These are phyloP conservation scores for Mactromeris polynyma DNA, from an alignment of 2,888 invertebrate species.

Conservation along the genomic window DNA sequence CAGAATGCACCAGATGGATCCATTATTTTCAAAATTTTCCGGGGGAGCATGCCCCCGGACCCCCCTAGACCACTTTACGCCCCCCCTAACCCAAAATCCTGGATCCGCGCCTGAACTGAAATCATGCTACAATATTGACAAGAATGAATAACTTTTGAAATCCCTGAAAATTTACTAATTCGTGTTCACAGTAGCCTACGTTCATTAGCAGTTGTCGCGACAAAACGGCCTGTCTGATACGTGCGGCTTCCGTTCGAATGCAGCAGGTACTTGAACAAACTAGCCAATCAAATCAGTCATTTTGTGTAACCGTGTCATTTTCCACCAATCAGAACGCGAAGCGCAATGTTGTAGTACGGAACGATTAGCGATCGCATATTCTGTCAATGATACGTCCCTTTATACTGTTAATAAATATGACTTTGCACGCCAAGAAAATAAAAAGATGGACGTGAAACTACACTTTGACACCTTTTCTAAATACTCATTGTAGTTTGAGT, in stretches of 20 bases:
- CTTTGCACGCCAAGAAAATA: background rate
- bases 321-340: conserved; percentile 72
- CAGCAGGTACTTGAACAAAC: conserved; percentile 16
- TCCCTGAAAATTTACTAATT: background rate
- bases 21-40: too few species aligned
- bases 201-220: conserved; percentile 14
- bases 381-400: conserved; percentile 48
- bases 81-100: too few species aligned
- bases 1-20: too few species aligned
- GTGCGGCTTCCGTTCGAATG: conserved; percentile 11
- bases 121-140: too few species aligned
- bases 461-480: conserved; percentile 35
- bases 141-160: background rate
- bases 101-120: too few species aligned
- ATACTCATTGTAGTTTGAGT: conserved; percentile 16
- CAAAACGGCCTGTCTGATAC: background rate
- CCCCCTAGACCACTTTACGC: too few species aligned
- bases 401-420: conserved; percentile 46
- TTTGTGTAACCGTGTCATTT: background rate
- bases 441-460: conserved; percentile 50
- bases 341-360: conserved; percentile 72
- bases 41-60: too few species aligned
- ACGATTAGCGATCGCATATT: conserved; percentile 30
- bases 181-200: background rate
- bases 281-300: conserved; percentile 39